A percentile compares a stretch with the other conserved stretches of the same genome.
Evolutionary conservation across 2,888 invertebrate species (phyloP).

Genomic region (Philaethria dido): DNA sequence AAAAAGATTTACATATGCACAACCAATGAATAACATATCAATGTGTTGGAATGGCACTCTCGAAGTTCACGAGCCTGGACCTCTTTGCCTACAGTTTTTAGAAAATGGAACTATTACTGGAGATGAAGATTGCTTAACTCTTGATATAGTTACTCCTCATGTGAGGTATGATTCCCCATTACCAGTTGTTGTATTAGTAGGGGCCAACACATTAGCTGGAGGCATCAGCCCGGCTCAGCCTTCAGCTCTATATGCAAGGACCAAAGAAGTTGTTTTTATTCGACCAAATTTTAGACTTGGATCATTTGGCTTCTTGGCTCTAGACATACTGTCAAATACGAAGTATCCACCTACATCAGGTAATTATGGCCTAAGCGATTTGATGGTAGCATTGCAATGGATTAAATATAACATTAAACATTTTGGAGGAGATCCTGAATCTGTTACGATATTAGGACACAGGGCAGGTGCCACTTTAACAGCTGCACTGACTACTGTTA

Average conservation of each 20-base stretch:
- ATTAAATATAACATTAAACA: constrained; percentile 91
- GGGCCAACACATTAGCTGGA: constrained; percentile 90
- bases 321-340: constrained; percentile 87
- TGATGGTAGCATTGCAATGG: constrained; percentile 91
- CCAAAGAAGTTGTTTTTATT: constrained; percentile 92
- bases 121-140: constrained; percentile 91
- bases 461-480: constrained; percentile 93
- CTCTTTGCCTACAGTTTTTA: constrained; percentile 88
- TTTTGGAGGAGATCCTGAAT: constrained; percentile 91
- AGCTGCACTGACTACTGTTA: constrained; percentile 87
- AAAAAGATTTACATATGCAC: constrained; percentile 88
- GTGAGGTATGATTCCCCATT: constrained; percentile 90
- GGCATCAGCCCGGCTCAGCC: constrained; percentile 90
- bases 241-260: constrained; percentile 89
- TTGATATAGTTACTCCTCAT: constrained; percentile 92
- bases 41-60: constrained; percentile 92
- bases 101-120: constrained; percentile 87
- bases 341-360: constrained; percentile 91
- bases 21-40: constrained; percentile 86
- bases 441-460: constrained; percentile 93
- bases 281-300: constrained; percentile 93
- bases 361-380: constrained; percentile 93
- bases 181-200: constrained; percentile 92
- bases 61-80: constrained; percentile 86
- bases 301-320: constrained; percentile 91